Percentiles rank a stretch among this genome's conserved stretches.
phyloP scores from a whole-genome alignment of 2,797 vertebrate species.

The Gymnoscopelus braueri region DNA sequence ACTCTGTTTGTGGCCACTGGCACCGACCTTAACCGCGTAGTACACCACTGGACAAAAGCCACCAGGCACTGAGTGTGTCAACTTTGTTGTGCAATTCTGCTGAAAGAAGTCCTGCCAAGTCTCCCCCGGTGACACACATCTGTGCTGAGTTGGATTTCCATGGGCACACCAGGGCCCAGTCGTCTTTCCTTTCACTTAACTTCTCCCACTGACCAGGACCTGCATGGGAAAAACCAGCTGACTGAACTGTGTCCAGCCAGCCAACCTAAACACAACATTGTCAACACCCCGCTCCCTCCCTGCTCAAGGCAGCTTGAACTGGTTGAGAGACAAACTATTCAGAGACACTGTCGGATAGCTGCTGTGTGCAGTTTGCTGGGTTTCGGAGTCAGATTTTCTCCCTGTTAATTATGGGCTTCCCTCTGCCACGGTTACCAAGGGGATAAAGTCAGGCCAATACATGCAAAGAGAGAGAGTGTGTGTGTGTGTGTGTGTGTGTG shows the following conservation, averaged over 20 bases:
- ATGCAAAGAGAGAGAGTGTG: no score
- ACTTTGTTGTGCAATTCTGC: constrained; percentile 62
- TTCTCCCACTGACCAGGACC: constrained; percentile 32
- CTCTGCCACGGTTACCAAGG: constrained; percentile 65
- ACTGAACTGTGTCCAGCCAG: constrained; percentile 43
- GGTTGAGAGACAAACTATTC: constrained; percentile 35
- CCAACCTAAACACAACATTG: constrained; percentile 20
- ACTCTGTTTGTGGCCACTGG: constrained; percentile 39
- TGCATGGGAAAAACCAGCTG: constrained; percentile 47
- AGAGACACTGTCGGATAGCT: constrained; percentile 28
- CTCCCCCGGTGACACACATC: constrained; percentile 78
- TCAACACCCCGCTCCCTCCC: constrained; percentile 14
- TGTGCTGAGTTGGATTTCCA: constrained; percentile 70
- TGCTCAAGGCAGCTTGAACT: not conserved
- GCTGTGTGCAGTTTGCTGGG: constrained; percentile 44
- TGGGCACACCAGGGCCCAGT: constrained; percentile 69
- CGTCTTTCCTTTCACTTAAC: constrained; percentile 51
- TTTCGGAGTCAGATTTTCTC: constrained; percentile 59
- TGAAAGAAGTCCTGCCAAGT: constrained; percentile 69
- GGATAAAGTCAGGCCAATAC: constrained; percentile 50
- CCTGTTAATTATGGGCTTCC: constrained; percentile 70
- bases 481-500: no score
- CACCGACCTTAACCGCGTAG: constrained; percentile 27
- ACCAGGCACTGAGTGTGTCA: constrained; percentile 65
- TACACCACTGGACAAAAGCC: constrained; percentile 60